Evolutionary conservation across 2,797 vertebrate genomes (phyloP).

Genomic region (Epinephelus coioides): DNA sequence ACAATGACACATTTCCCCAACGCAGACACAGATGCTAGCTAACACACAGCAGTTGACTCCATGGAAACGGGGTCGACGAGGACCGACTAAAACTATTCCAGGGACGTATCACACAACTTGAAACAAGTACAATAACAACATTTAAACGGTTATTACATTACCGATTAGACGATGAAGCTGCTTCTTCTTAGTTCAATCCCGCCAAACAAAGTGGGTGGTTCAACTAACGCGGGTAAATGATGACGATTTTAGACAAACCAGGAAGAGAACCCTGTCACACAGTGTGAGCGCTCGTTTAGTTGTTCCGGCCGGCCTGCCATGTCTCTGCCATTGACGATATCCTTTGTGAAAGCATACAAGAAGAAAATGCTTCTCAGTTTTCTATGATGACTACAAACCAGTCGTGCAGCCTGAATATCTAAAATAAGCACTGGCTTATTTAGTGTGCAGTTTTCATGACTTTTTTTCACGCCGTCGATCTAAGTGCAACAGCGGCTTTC

Average conservation of each 20-base stretch:
- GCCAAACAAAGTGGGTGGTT: constrained; percentile 73
- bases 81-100: background rate
- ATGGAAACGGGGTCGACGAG: background rate
- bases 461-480: background rate
- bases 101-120: background rate
- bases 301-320: rapidly evolving
- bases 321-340: rapidly evolving
- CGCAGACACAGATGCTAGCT: background rate
- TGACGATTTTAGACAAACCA: constrained; percentile 49
- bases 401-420: rapidly evolving
- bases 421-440: background rate
- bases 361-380: rapidly evolving
- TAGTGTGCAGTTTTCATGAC: rapidly evolving
- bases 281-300: constrained; percentile 47
- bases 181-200: constrained; percentile 46
- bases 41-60: background rate
- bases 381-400: rapidly evolving
- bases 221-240: constrained; percentile 73
- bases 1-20: background rate
- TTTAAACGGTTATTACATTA: constrained; percentile 32
- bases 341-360: rapidly evolving
- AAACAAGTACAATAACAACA: rapidly evolving
- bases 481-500: background rate
- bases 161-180: background rate
- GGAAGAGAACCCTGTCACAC: constrained; percentile 44